Conservation (phyloP, 2,888 invertebrate species). For the Ectropis crepuscularia region DNA sequence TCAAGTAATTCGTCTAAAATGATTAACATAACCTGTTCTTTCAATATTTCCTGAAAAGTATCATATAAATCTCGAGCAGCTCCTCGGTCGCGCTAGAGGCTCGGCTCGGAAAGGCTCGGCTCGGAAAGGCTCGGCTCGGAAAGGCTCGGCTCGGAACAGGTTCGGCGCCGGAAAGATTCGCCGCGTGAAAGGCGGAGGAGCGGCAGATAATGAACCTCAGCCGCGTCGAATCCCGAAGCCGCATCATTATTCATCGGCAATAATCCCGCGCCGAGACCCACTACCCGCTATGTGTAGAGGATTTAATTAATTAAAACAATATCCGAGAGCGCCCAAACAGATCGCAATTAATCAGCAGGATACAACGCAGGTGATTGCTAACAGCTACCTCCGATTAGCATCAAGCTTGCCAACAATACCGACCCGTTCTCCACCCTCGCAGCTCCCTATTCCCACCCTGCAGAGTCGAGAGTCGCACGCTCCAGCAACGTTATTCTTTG, state of each 20-base stretch:
- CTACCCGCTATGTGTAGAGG: conserved; percentile 26
- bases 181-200: not conserved
- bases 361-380: conserved; percentile 77
- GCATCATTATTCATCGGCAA: conserved; percentile 35
- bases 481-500: conserved; percentile 30
- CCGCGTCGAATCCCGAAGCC: conserved; percentile 12
- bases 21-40: too few relatives aligned
- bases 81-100: too few relatives aligned
- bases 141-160: too few relatives aligned
- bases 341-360: conserved; percentile 76
- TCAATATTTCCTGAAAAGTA: too few relatives aligned
- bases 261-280: conserved; percentile 21
- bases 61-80: too few relatives aligned
- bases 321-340: conserved; percentile 56
- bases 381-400: conserved; percentile 75
- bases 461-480: conserved; percentile 16
- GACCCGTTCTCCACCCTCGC: conserved; percentile 25
- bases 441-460: conserved; percentile 13
- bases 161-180: too few relatives aligned
- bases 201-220: conserved; percentile 17
- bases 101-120: too few relatives aligned
- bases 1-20: too few relatives aligned
- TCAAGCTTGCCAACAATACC: conserved; percentile 51
- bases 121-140: too few relatives aligned
- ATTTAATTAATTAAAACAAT: conserved; percentile 62